Percentiles rank a stretch among this genome's conserved stretches.
Conservation (phyloP, 1,140 invertebrate genomes). For the Scaptomyza pallida region DNA sequence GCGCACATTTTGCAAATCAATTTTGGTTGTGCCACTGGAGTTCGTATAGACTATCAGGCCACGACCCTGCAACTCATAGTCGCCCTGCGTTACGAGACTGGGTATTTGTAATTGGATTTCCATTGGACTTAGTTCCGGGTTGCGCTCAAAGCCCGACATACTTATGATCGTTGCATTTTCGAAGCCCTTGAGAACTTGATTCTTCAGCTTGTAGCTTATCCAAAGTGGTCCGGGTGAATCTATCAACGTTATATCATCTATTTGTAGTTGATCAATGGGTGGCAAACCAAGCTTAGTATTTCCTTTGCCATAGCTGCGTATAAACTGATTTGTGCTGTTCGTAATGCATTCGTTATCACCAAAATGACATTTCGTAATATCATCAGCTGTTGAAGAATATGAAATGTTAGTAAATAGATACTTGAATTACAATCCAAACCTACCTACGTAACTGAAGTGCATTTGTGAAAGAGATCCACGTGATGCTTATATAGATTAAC, state of each 20-base stretch:
- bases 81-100: neutral
- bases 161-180: slow-evolving; percentile 32
- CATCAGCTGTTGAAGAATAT: slow-evolving; percentile 13
- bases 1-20: slow-evolving; percentile 41
- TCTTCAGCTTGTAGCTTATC: slow-evolving; percentile 20
- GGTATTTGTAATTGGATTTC: slow-evolving; percentile 19
- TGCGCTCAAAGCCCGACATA: slow-evolving; percentile 27
- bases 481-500: neutral
- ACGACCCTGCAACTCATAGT: slow-evolving; percentile 24
- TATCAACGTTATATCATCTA: slow-evolving; percentile 21
- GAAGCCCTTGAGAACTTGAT: slow-evolving; percentile 24
- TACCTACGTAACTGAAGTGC: neutral
- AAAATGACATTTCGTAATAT: slow-evolving; percentile 31
- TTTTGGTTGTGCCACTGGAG: slow-evolving; percentile 11
- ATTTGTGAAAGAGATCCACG: neutral
- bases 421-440: neutral
- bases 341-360: slow-evolving; percentile 29
- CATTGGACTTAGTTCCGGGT: slow-evolving; percentile 16
- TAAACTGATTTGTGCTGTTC: slow-evolving; percentile 19
- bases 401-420: neutral
- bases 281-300: neutral
- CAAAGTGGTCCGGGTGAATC: slow-evolving; percentile 28
- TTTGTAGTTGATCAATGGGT: slow-evolving; percentile 10
- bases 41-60: slow-evolving; percentile 5
- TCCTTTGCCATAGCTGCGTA: slow-evolving; percentile 22